Conservation (phyloP, 2,797 vertebrate species). For the Sternarchorhynchus goeldii region DNA sequence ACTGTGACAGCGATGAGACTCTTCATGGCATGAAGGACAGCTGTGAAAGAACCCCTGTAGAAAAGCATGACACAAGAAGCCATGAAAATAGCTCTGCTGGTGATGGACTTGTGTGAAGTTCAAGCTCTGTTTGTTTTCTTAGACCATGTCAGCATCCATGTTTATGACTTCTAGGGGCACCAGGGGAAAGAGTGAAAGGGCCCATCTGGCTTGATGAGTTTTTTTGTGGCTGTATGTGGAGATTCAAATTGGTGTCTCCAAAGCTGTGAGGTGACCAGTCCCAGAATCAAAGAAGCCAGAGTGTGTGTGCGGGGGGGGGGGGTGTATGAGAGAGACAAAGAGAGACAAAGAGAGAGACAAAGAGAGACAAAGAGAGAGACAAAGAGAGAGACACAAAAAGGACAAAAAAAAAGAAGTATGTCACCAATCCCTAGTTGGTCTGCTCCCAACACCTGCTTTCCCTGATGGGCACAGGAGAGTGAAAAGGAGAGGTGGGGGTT, state of each 20-base stretch:
- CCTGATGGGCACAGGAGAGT: conserved; percentile 58
- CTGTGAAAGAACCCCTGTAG: conserved; percentile 11
- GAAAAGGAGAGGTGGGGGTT: conserved; percentile 21
- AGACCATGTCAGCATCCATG: conserved; percentile 68
- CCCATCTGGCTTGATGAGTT: conserved; percentile 75
- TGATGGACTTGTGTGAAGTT: conserved; percentile 21
- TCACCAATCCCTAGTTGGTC: conserved; percentile 64
- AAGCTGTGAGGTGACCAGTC: conserved; percentile 71
- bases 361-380: conserved; percentile 1
- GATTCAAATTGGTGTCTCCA: conserved; percentile 62
- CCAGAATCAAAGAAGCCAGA: conserved; percentile 47
- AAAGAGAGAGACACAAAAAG: conserved; percentile 12
- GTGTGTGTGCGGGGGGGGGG: neutral
- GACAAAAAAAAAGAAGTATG: conserved; percentile 39
- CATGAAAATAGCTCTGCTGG: neutral
- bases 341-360: too few relatives aligned
- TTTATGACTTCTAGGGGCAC: conserved; percentile 56
- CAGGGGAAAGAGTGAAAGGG: conserved; percentile 44
- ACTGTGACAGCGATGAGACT: conserved; percentile 35
- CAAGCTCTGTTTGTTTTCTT: conserved; percentile 60
- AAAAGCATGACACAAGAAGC: conserved; percentile 12
- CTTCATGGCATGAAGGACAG: conserved; percentile 30
- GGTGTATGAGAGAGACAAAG: neutral
- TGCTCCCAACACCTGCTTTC: conserved; percentile 66
- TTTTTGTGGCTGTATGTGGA: conserved; percentile 70